Evolutionary conservation across 2,113 vertebrate genomes (phyloP).

Genomic region (Indicator indicator): DNA sequence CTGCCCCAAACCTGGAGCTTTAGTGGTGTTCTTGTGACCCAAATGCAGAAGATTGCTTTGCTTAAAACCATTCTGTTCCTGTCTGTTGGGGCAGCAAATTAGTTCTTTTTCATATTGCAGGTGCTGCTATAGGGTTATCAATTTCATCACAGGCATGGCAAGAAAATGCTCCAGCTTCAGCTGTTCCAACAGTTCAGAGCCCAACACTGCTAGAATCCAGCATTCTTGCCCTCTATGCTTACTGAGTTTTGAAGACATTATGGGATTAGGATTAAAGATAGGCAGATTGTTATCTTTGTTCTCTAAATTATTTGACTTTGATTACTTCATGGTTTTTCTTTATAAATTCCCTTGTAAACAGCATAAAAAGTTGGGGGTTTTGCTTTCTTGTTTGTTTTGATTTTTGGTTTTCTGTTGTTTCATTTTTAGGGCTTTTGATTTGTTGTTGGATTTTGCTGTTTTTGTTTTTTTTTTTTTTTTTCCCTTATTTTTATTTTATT

Average conservation of each 20-base stretch:
- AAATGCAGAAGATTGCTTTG: not conserved
- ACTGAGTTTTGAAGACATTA: not conserved
- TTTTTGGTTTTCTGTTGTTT: not conserved
- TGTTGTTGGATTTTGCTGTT: too few species aligned
- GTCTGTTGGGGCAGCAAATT: conserved; percentile 3
- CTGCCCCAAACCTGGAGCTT: too few species aligned
- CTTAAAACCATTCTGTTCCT: conserved; percentile 28
- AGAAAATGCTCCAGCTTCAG: not conserved
- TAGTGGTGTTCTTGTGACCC: too few species aligned
- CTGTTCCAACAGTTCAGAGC: not conserved
- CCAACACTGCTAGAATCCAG: not conserved
- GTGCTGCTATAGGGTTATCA: not conserved
- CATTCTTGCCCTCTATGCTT: not conserved
- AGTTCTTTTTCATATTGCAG: not conserved
- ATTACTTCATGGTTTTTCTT: not conserved
- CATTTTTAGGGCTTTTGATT: too few species aligned
- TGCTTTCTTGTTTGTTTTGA: not conserved
- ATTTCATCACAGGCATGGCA: not conserved
- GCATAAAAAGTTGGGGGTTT: not conserved
- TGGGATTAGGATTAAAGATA: not conserved
- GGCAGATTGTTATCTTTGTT: not conserved
- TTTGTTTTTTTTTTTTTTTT: too few species aligned
- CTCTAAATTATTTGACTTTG: not conserved
- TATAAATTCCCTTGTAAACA: not conserved
- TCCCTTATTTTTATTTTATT: too few species aligned